phyloP scores from a whole-genome alignment of 2,888 invertebrate genomes.

The Bimastos eiseni region DNA sequence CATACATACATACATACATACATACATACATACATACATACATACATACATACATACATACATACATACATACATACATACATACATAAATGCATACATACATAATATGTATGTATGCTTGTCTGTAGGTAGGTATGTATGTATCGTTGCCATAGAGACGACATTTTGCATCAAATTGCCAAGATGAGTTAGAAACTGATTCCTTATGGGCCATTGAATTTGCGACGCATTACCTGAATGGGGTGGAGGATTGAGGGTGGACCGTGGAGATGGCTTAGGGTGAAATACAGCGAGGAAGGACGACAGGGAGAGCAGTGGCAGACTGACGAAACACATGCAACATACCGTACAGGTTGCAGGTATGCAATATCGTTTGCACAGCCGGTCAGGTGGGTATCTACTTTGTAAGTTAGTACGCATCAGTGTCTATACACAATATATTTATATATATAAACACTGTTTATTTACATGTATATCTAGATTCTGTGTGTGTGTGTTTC shows the following conservation, averaged over 20 bases:
- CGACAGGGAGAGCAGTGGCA: background rate
- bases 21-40: constrained; percentile 1
- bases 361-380: no score
- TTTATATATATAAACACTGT: no score
- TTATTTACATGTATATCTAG: no score
- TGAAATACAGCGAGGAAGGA: background rate
- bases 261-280: background rate
- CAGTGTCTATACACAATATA: no score
- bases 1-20: constrained; percentile 21
- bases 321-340: background rate
- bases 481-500: no score
- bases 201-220: background rate
- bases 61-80: background rate
- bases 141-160: background rate
- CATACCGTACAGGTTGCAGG: no score
- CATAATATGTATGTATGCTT: no score
- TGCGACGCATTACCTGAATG: background rate
- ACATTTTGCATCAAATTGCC: no score
- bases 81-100: no score
- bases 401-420: no score
- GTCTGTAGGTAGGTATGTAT: no score
- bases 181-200: background rate
- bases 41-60: background rate
- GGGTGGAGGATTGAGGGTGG: background rate
- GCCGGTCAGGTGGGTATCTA: no score